Evolutionary conservation across 2,888 invertebrate genomes (phyloP), one percentile per base, ranked within the genome.

Genomic region (Monochamus alternatus): DNA sequence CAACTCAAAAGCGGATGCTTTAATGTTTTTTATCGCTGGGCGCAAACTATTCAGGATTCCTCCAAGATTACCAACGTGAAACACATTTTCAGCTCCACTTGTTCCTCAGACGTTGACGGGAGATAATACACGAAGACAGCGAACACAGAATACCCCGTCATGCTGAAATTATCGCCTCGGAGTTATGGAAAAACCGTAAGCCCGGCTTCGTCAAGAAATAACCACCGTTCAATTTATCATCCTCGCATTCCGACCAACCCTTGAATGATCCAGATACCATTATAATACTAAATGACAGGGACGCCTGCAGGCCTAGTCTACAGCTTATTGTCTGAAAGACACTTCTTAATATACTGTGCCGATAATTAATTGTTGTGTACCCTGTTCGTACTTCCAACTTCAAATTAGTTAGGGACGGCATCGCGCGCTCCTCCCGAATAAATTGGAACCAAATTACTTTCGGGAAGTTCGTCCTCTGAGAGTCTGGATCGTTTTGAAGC

Each of bases 321-420:
- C 3, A 47, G 64, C 64, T 47, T 30, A 71, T 71, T 71, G 71
- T 71, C 63, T 63, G 32, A 30, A 63, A 71, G 71, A 63, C 51
- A 63, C 71, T 70, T 70, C 62, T 63, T 71, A 71, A 71, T 71
- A 69, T 60, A 63, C 71, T 60, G 72, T 71, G 75, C 78, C 79
- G 72, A 81, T 83, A 84, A 84, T 83, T 83, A 82, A 82, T 82
- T 81, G 81, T 82, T 83, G 82, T 83, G 80, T 82, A 81, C 80
- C 78, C 81, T 81, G 82, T 83, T 79, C 80, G 74, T 79, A 79
- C 81, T 74, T 77, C 75, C 68, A 81, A 81, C 82, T 81, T 79
- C 75, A 73, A 82, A 81, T 82, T 82, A 80, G 81, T 81, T 81
- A 75, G 75, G 81, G 79, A 82, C 79, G 80, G 80, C 22, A 38